Evolutionary conservation across 2,888 invertebrate genomes (phyloP), one percentile per base, ranked within the genome.

Genomic region (Theretra japonica): DNA sequence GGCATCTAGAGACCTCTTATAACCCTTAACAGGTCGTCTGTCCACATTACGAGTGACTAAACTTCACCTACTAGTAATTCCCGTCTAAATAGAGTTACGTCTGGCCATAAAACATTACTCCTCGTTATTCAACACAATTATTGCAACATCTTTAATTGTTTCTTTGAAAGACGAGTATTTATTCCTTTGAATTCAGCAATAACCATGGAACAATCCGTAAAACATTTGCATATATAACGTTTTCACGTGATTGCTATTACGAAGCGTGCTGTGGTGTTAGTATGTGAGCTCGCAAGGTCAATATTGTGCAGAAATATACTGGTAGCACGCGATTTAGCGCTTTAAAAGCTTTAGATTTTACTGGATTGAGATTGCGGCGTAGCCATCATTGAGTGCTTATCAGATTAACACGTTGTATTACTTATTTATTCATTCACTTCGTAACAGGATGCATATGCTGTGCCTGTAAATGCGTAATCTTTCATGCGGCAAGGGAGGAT

Each of bases 291-390:
- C 41, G 65, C 41, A 23, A 65, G 65, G 65, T 23, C 65, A 48
- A 48, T 65, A 23, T 21, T 8, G 7, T n/a, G 53, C 53, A n/a
- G n/a, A 41, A 21, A 65, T 65, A 23, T 41, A 65, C 48, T 6
- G 23, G 23, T 65, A 65, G 65, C 65, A 65, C 65, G 48, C 65
- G 48, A 65, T 65, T 1, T 65, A 65, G 65, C 48, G 23, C 48
- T 65, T 23, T 21, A 17, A 25, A 41, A 48, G 11, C 41, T 19
- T 41, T 41, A 41, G 21, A 21, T 62, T 33, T 41, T 65, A 33
- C 62, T 23, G 41, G 21, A 23, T n/a, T 41, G 23, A 11, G 11
- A 23, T 33, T 21, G 53, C 33, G 15, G n/a, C 21, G 62, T 65
- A 33, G 21, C 60, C n/a, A n/a, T 41, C n/a, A 48, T 65, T 41